These are phyloP conservation scores for Myotis vivesi DNA, from an alignment of 2,797 vertebrate genomes.

Conservation along the genomic window DNA sequence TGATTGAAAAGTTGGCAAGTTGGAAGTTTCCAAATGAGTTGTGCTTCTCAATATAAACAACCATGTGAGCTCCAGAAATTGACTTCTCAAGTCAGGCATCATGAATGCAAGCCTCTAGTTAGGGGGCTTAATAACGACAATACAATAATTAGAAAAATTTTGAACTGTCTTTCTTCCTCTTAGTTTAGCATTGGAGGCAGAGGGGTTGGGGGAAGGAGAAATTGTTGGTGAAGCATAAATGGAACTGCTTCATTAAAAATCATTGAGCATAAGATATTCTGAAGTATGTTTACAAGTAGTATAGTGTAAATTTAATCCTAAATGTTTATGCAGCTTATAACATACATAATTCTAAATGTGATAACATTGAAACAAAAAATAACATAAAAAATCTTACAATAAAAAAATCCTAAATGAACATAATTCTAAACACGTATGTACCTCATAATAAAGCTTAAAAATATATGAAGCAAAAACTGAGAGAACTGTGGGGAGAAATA, in stretches of 20 bases:
- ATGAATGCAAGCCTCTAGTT: not conserved
- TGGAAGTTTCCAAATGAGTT: not conserved
- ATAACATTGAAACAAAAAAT: not conserved
- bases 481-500: not conserved
- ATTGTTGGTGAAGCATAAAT: not conserved
- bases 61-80: not conserved
- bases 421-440: not conserved
- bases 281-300: not conserved
- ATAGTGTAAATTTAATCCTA: not conserved
- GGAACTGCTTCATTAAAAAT: slow-evolving; percentile 10
- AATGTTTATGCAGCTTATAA: not conserved
- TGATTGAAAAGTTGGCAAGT: slow-evolving; percentile 24
- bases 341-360: not conserved
- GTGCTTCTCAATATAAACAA: slow-evolving; percentile 40
- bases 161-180: slow-evolving; percentile 24
- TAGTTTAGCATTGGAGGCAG: not conserved
- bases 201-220: not conserved
- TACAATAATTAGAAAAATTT: not conserved
- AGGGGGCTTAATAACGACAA: not conserved
- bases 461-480: not conserved
- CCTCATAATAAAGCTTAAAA: not conserved
- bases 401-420: not conserved
- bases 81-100: not conserved
- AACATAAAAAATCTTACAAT: not conserved
- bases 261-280: not conserved